Percentiles rank a stretch among this genome's conserved stretches.
Conservation (phyloP, 2,113 vertebrate genomes). For the Otis tarda region DNA sequence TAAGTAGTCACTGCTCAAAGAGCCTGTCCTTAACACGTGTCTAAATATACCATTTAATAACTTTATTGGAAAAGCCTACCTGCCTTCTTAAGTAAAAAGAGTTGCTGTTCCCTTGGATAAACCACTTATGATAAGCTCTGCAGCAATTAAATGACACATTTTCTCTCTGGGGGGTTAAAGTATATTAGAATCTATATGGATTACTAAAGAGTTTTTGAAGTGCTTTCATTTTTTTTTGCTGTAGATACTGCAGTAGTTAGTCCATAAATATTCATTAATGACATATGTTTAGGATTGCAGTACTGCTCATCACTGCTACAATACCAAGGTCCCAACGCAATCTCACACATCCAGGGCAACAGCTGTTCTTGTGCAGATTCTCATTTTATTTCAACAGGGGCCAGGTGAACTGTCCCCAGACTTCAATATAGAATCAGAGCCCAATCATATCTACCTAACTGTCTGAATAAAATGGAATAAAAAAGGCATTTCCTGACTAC, state of each 20-base stretch:
- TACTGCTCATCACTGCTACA: background rate
- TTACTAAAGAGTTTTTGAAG: background rate
- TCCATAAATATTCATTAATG: background rate
- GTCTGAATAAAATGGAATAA: background rate
- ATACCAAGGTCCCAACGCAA: background rate
- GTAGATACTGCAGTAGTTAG: background rate
- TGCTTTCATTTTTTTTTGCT: background rate
- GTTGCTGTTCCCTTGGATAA: background rate
- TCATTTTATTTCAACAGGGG: background rate
- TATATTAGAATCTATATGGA: background rate
- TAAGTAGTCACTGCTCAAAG: background rate
- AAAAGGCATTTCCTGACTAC: background rate
- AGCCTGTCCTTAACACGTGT: background rate
- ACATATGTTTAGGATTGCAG: background rate
- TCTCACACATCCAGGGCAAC: background rate
- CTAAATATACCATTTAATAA: background rate
- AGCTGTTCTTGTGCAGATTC: background rate
- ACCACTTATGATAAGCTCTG: background rate
- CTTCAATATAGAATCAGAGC: background rate
- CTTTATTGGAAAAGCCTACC: background rate
- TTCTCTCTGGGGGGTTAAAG: background rate
- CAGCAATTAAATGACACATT: background rate
- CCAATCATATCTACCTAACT: background rate
- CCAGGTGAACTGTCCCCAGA: background rate
- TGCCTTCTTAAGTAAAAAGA: background rate